Conservation (phyloP, 2,888 invertebrate genomes). For the Cyclophora albipunctata region DNA sequence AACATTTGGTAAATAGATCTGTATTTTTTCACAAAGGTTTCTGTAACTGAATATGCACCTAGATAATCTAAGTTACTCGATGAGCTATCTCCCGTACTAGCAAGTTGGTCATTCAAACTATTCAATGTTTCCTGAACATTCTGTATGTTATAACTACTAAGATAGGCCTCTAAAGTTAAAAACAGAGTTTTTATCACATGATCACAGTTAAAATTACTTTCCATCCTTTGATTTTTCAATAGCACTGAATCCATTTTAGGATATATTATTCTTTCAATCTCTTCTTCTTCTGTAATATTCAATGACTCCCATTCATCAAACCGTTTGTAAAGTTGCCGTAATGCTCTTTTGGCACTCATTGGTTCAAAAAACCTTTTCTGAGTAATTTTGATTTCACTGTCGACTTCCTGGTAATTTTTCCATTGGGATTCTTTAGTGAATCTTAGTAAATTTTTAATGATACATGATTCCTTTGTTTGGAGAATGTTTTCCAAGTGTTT, state of each 20-base stretch:
- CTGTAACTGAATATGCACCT: constrained; percentile 40
- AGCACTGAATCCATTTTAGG: constrained; percentile 26
- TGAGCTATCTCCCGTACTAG: constrained; percentile 9
- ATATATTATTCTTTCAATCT: constrained; percentile 19
- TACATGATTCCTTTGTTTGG: constrained; percentile 32
- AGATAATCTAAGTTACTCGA: constrained; percentile 15
- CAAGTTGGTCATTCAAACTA: constrained; percentile 36
- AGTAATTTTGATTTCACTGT: constrained; percentile 22
- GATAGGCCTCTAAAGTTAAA: constrained; percentile 46
- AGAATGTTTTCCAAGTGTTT: constrained; percentile 37
- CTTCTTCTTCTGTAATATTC: constrained; percentile 1
- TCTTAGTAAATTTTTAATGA: constrained; percentile 36
- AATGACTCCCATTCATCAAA: constrained; percentile 14
- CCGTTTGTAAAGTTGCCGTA: constrained; percentile 32
- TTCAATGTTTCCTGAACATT: constrained; percentile 44
- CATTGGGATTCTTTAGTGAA: constrained; percentile 39
- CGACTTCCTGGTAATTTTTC: constrained; percentile 27
- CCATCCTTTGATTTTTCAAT: constrained; percentile 1
- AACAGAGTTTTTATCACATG: constrained; percentile 44
- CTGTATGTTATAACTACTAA: constrained; percentile 50
- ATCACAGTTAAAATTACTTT: constrained; percentile 21
- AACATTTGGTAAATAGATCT: constrained; percentile 38
- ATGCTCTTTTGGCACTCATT: constrained; percentile 25
- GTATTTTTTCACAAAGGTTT: constrained; percentile 48
- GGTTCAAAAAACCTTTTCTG: constrained; percentile 24